These are phyloP conservation scores for Teleogryllus occipitalis DNA, from an alignment of 1,140 invertebrate species.

Conservation along the genomic window DNA sequence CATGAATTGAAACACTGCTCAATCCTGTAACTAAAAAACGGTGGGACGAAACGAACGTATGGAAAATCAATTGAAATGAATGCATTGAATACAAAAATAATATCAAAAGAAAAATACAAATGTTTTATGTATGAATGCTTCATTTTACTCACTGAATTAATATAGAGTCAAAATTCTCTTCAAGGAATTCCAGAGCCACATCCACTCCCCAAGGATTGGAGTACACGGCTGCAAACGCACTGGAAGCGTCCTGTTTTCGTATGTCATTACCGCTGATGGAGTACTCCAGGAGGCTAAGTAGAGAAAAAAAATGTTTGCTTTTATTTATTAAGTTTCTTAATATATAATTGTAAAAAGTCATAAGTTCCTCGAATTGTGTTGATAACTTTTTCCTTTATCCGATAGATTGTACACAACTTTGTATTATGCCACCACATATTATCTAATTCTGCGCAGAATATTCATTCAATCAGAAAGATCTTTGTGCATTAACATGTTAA, in stretches of 20 bases:
- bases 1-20: too few relatives aligned
- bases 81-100: neutral
- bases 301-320: slow-evolving; percentile 7
- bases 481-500: neutral
- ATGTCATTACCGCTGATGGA: neutral
- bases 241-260: slow-evolving; percentile 9
- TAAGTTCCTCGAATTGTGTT: neutral
- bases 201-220: slow-evolving; percentile 16
- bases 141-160: slow-evolving; percentile 20
- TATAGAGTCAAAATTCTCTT: neutral
- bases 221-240: slow-evolving; percentile 19
- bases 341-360: neutral
- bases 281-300: slow-evolving; percentile 6
- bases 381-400: neutral
- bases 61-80: neutral
- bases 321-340: neutral
- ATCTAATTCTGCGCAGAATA: neutral
- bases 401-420: neutral
- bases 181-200: slow-evolving; percentile 16
- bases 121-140: too few relatives aligned
- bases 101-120: neutral
- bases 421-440: neutral
- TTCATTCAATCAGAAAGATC: neutral
- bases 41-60: too few relatives aligned
- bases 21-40: too few relatives aligned